A percentile compares a stretch with the other conserved stretches of the same genome.
Evolutionary conservation across 1,140 invertebrate species (phyloP).

Genomic region (Acromyrmex echinatior): DNA sequence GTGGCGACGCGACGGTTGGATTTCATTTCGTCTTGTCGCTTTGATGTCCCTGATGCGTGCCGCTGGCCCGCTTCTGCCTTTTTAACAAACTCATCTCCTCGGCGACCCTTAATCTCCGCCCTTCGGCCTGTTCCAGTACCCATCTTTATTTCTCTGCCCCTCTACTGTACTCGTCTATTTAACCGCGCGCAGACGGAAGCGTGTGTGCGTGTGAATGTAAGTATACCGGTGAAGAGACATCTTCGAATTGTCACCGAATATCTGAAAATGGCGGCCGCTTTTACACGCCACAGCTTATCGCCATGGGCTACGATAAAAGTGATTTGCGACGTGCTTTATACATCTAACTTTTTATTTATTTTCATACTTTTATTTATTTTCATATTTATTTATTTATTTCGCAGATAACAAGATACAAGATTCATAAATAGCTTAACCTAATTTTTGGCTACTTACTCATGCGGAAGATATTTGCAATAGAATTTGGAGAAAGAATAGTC

Average conservation of each 20-base stretch:
- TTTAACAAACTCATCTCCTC: slow-evolving; percentile 87
- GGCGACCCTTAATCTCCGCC: slow-evolving; percentile 86
- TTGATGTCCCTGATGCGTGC: slow-evolving; percentile 87
- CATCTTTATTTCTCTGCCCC: slow-evolving; percentile 70
- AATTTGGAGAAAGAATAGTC: not conserved
- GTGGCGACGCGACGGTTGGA: slow-evolving; percentile 81
- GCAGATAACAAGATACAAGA: slow-evolving; percentile 1
- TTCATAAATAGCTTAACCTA: slow-evolving; percentile 7
- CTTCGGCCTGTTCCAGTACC: slow-evolving; percentile 79
- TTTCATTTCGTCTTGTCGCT: slow-evolving; percentile 87
- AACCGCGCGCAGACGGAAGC: slow-evolving; percentile 33
- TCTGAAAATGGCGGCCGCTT: slow-evolving; percentile 63
- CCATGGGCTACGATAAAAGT: slow-evolving; percentile 49
- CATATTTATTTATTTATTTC: not conserved
- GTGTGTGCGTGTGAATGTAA: not conserved
- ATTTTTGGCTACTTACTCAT: not conserved
- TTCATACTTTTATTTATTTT: slow-evolving; percentile 1
- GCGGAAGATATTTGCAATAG: slow-evolving; percentile 7
- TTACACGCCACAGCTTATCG: slow-evolving; percentile 52
- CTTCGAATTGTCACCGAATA: slow-evolving; percentile 66
- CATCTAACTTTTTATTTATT: slow-evolving; percentile 20
- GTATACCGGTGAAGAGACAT: slow-evolving; percentile 9
- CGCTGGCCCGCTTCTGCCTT: slow-evolving; percentile 86
- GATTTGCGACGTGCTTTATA: slow-evolving; percentile 38
- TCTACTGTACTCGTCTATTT: slow-evolving; percentile 62